These are phyloP conservation scores for Lymantria monacha DNA, from an alignment of 2,888 invertebrate genomes.

Conservation along the genomic window DNA sequence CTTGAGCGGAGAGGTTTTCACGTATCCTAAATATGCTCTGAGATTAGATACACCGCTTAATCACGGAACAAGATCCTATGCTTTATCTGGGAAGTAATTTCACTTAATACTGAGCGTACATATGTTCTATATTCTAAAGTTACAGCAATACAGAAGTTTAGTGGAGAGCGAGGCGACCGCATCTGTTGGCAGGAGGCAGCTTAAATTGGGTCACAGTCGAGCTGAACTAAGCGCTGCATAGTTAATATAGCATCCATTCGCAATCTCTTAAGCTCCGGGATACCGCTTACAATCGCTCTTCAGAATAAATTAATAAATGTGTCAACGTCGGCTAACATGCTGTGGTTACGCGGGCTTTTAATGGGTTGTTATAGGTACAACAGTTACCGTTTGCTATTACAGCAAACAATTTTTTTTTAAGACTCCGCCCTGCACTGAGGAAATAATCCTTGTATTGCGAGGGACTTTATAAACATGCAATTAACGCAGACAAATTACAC, in stretches of 20 bases:
- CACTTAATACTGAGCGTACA: background rate
- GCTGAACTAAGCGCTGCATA: constrained; percentile 60
- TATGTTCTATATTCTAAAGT: constrained; percentile 8
- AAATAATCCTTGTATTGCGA: too few relatives aligned
- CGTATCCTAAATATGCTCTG: too few relatives aligned
- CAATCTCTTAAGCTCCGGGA: constrained; percentile 49
- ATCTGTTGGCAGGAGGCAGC: constrained; percentile 44
- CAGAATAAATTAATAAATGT: constrained; percentile 40
- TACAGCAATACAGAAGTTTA: constrained; percentile 35
- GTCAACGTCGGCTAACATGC: constrained; percentile 27
- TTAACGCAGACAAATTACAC: too few relatives aligned
- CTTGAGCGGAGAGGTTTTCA: too few relatives aligned
- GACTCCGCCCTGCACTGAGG: too few relatives aligned
- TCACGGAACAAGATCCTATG: too few relatives aligned
- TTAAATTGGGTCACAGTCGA: constrained; percentile 58
- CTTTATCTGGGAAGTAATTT: too few relatives aligned
- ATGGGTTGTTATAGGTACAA: too few relatives aligned
- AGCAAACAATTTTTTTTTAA: too few relatives aligned
- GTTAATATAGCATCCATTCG: constrained; percentile 57
- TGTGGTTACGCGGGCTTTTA: background rate
- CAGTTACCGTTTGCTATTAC: too few relatives aligned
- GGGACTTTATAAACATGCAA: too few relatives aligned
- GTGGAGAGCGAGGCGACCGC: constrained; percentile 35
- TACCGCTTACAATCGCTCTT: constrained; percentile 38
- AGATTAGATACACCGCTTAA: too few relatives aligned